Evolutionary conservation across 2,888 invertebrate species (phyloP), one percentile per base, ranked within the genome.

Genomic region (Acholoe squamosa): DNA sequence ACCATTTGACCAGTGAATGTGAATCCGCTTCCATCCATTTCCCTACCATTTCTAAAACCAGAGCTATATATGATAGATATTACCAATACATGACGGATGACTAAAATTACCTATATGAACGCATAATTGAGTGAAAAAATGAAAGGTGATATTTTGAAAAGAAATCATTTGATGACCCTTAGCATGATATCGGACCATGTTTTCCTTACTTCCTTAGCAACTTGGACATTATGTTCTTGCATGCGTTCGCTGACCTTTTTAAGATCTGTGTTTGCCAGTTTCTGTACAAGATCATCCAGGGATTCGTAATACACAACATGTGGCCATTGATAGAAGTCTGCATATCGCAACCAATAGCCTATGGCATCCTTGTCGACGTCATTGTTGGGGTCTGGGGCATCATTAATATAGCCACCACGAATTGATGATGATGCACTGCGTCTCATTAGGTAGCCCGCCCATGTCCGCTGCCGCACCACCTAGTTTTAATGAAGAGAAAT

Each of bases 301-400:
- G 92, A 92, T 12, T 90, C 89, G 89, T 91, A 93, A 89, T 93
- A 92, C 22, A 92, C 89, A 43, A 93, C 89, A 77, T 93, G 93
- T 10, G 93, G 93, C 92, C 92, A 92, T 77, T 93, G 93, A 89
- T 93, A 93, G 89, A 90, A 93, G 71, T 93, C 93, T 0, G 92
- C 91, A 61, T 90, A 92, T 33, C 90, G 28, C 54, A 93, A 86
- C 93, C 93, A 93, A 56, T 91, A 92, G 54, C 88, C 56, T 16
- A 93, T 90, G 31, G 93, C 91, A 12, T 92, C 91, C 43, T 90
- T 86, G 77, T 92, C 92, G 12, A 89, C 31, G 86, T 93, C 93
- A 77, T 93, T 91, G 90, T 93, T 93, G 10, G 93, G 93, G 84
- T 91, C 91, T 7, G 90, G 90, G 16, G 91, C 91, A 31, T 77